These are phyloP conservation scores for Spheniscus mendiculus DNA, from an alignment of 2,113 vertebrate species.

Conservation along the genomic window DNA sequence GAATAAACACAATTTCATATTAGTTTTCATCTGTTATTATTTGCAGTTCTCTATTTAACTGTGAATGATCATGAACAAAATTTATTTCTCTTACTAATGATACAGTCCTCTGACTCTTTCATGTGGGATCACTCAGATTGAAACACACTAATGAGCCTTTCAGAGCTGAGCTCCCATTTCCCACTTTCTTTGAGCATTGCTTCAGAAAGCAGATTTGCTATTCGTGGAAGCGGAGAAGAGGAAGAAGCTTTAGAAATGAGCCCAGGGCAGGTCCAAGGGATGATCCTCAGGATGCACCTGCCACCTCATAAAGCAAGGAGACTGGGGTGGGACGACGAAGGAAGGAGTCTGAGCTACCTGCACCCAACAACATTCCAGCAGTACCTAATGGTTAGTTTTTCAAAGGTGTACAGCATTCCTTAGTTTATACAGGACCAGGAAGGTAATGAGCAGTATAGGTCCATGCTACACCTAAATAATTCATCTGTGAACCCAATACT, in stretches of 20 bases:
- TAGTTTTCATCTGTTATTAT: conserved; percentile 51
- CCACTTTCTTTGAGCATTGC: conserved; percentile 22
- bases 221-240: not conserved
- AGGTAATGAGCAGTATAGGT: not conserved
- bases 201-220: conserved; percentile 26
- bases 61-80: conserved; percentile 19
- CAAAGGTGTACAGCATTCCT: not conserved
- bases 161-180: conserved; percentile 21
- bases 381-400: not conserved
- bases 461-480: not conserved
- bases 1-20: conserved; percentile 52
- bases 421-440: not conserved
- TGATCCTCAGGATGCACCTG: not conserved
- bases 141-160: conserved; percentile 59
- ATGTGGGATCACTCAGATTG: conserved; percentile 37
- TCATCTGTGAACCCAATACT: not conserved
- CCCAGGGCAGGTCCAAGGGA: not conserved
- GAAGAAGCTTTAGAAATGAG: not conserved
- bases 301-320: not conserved
- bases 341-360: not conserved
- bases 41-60: conserved; percentile 49
- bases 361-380: not conserved
- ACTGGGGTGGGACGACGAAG: not conserved
- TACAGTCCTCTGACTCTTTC: conserved; percentile 18
- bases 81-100: conserved; percentile 50